Evolutionary conservation across 2,113 vertebrate species (phyloP), one percentile per base, ranked within the genome.

Genomic region (Dipodomys stephensi): DNA sequence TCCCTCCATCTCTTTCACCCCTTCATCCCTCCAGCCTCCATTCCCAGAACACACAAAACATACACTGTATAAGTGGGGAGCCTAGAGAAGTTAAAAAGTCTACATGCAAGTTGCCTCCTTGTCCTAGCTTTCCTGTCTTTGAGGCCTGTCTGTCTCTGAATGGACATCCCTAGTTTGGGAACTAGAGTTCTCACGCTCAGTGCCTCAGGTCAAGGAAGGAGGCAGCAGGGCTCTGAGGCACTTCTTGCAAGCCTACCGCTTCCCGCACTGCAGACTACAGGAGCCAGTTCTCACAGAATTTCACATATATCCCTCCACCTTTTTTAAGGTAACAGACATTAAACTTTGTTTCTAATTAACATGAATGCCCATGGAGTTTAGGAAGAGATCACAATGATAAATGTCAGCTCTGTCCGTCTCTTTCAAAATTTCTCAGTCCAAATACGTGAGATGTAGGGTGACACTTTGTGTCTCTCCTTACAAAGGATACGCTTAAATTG

Each of bases 401-500:
- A 77, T 49, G 6, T 23, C 53, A 16, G 91, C 39, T 91, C 90
- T 92, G 68, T 82, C 15, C 3, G 93, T 91, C 28, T 90, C 32
- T 77, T 49, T 18, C 32, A 71, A 85, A 93, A 93, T 77, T 93
- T 89, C 78, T 93, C 72, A 82, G 49, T 92, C 88, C 91, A 90
- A 87, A 35, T 91, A 84, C 4, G 2, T 49, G 79, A 88, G 90
- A 79, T 30, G 28, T n/a, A 73, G 94, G 77, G 10, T 11, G 82
- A n/a, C 1, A 1, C 80, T 88, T 93, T 64, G 69, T 90, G 85
- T 94, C 69, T 94, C 69, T 49, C 53, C 93, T 65, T 28, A 82
- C 83, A 95, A 53, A 92, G 93, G 89, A 93, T 86, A 92, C 69
- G 95, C 95, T 94, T 76, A 46, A 93, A 95, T 65, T 57, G 49